Percentiles rank a stretch among this genome's conserved stretches.
Evolutionary conservation across 2,888 invertebrate species (phyloP).

Genomic region (Phanerotoma sp.): DNA sequence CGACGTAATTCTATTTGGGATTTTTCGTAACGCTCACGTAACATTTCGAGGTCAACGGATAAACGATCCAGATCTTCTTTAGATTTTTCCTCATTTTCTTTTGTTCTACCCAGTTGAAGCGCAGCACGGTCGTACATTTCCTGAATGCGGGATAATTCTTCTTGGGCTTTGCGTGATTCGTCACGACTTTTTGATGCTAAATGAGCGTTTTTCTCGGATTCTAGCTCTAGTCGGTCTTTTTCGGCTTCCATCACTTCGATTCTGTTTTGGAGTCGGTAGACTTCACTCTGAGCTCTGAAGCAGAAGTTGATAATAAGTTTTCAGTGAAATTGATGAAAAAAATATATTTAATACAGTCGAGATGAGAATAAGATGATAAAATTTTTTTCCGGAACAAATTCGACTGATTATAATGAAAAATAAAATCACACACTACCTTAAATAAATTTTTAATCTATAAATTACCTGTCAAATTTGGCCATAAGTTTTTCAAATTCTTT

Average conservation of each 20-base stretch:
- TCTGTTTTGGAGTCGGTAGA: slow-evolving; percentile 85
- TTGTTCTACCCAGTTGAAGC: slow-evolving; percentile 79
- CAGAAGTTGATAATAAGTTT: too few relatives aligned
- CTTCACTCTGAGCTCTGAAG: slow-evolving; percentile 81
- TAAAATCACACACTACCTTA: background rate
- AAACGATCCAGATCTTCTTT: slow-evolving; percentile 80
- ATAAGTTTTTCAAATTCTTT: slow-evolving; percentile 91
- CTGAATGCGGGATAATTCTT: slow-evolving; percentile 81
- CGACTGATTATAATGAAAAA: background rate
- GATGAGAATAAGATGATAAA: too few relatives aligned
- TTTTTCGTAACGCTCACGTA: slow-evolving; percentile 86
- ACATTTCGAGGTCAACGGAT: slow-evolving; percentile 80
- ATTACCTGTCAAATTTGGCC: slow-evolving; percentile 86
- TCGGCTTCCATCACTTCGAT: slow-evolving; percentile 86
- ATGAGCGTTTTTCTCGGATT: slow-evolving; percentile 81
- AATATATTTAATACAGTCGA: too few relatives aligned
- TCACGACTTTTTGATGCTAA: slow-evolving; percentile 79
- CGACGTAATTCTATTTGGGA: slow-evolving; percentile 81
- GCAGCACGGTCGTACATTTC: slow-evolving; percentile 88
- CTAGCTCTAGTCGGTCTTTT: slow-evolving; percentile 80
- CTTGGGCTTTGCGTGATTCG: slow-evolving; percentile 82
- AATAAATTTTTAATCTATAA: slow-evolving; percentile 6
- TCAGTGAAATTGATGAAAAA: too few relatives aligned
- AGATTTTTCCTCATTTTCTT: slow-evolving; percentile 89
- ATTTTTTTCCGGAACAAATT: too few relatives aligned